phyloP scores from a whole-genome alignment of 2,113 vertebrate species.

The Genyomyrus donnyi region DNA sequence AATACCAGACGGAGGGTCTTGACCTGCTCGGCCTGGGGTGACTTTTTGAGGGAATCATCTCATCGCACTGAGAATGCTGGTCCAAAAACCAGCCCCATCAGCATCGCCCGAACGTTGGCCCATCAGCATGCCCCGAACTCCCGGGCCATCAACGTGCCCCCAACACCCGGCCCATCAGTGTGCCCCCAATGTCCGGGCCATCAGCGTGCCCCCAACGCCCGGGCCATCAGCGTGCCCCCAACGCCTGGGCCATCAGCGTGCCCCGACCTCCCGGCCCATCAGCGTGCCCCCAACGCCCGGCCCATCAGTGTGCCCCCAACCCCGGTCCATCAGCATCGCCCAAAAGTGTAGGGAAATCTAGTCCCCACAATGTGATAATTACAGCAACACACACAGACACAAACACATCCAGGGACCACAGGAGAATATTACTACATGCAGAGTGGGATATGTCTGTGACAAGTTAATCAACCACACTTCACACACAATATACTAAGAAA shows the following conservation, averaged over 20 bases:
- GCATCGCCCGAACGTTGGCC: background rate
- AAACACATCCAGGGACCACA: background rate
- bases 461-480: background rate
- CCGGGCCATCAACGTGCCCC: too few species aligned
- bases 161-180: too few species aligned
- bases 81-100: background rate
- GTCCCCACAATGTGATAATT: background rate
- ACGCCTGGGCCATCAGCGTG: background rate
- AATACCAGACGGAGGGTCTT: background rate
- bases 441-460: background rate
- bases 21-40: background rate
- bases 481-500: background rate
- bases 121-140: fast-evolving
- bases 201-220: too few species aligned
- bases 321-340: too few species aligned
- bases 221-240: too few species aligned
- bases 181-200: too few species aligned
- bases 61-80: background rate
- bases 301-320: too few species aligned
- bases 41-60: background rate
- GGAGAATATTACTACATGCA: background rate
- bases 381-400: constrained; percentile 4
- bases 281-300: too few species aligned
- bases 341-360: too few species aligned
- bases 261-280: fast-evolving